These are phyloP conservation scores for Lasaia peninsularis DNA, from an alignment of 1,140 invertebrate species.

Conservation along the genomic window DNA sequence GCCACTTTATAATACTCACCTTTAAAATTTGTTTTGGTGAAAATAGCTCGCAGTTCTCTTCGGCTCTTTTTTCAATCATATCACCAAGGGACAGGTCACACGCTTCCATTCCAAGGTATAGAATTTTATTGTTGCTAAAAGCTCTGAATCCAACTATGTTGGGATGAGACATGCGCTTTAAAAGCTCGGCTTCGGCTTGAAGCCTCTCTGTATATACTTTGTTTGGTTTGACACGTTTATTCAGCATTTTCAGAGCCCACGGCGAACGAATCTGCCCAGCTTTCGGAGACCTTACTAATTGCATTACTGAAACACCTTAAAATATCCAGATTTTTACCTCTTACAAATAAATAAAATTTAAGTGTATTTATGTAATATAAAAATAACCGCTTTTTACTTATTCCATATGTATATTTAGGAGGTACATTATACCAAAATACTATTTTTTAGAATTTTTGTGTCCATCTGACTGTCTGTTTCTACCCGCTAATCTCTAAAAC, in stretches of 20 bases:
- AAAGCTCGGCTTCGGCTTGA: slow-evolving; percentile 83
- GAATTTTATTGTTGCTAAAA: slow-evolving; percentile 79
- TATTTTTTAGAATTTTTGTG: no score
- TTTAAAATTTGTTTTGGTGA: slow-evolving; percentile 80
- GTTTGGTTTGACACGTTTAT: slow-evolving; percentile 61
- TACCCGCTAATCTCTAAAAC: no score
- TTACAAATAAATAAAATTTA: no score
- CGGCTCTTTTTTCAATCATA: slow-evolving; percentile 83
- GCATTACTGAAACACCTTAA: slow-evolving; percentile 86
- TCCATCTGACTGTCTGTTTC: no score
- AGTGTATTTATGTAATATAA: no score
- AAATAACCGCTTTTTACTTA: no score
- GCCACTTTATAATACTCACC: slow-evolving; percentile 57
- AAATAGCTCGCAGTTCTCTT: slow-evolving; percentile 79
- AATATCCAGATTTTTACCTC: no score
- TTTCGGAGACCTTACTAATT: slow-evolving; percentile 83
- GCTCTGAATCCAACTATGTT: slow-evolving; percentile 91
- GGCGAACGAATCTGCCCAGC: slow-evolving; percentile 83
- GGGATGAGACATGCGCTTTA: slow-evolving; percentile 85
- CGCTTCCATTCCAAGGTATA: slow-evolving; percentile 85
- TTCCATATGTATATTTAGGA: no score
- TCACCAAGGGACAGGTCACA: slow-evolving; percentile 83
- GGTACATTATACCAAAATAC: no score
- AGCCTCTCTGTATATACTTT: slow-evolving; percentile 78
- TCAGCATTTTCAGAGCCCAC: slow-evolving; percentile 89